Percentiles rank a stretch among this genome's conserved stretches.
phyloP scores from a whole-genome alignment of 2,888 invertebrate genomes.

The Protodeltote pygarga region DNA sequence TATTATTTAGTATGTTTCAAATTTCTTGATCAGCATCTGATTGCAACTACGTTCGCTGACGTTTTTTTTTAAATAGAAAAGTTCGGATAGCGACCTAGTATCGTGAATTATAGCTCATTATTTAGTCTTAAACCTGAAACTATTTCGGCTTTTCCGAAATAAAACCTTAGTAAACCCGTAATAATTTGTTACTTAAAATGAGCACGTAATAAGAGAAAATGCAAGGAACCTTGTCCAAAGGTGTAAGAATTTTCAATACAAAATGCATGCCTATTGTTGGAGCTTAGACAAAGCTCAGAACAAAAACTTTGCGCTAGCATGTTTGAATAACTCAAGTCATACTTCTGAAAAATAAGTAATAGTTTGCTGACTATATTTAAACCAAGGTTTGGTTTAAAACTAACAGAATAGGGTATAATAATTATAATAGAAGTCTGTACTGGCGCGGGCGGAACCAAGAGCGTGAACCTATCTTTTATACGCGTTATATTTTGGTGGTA shows the following conservation, averaged over 20 bases:
- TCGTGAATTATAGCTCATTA: no score
- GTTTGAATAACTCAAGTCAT: conserved; percentile 32
- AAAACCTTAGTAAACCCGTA: no score
- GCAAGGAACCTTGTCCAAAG: conserved; percentile 12
- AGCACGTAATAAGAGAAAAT: conserved; percentile 9
- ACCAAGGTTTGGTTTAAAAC: conserved; percentile 6
- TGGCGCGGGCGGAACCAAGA: background rate
- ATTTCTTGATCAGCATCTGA: no score
- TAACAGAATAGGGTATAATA: conserved; percentile 11
- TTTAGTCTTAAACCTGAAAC: no score
- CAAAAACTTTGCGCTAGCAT: conserved; percentile 25
- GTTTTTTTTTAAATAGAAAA: no score
- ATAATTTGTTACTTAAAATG: no score
- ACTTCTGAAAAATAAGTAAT: conserved; percentile 22
- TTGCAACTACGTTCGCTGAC: no score
- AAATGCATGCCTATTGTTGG: conserved; percentile 32
- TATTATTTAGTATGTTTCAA: no score
- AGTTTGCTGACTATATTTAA: conserved; percentile 14
- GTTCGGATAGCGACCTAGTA: no score
- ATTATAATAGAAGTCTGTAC: background rate
- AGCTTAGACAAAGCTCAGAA: conserved; percentile 30
- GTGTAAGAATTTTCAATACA: conserved; percentile 33
- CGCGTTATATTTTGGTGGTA: conserved; percentile 34
- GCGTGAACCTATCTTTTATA: conserved; percentile 29
- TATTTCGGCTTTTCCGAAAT: no score